Conservation (phyloP, 2,888 invertebrate species). For the Pecten maximus region DNA sequence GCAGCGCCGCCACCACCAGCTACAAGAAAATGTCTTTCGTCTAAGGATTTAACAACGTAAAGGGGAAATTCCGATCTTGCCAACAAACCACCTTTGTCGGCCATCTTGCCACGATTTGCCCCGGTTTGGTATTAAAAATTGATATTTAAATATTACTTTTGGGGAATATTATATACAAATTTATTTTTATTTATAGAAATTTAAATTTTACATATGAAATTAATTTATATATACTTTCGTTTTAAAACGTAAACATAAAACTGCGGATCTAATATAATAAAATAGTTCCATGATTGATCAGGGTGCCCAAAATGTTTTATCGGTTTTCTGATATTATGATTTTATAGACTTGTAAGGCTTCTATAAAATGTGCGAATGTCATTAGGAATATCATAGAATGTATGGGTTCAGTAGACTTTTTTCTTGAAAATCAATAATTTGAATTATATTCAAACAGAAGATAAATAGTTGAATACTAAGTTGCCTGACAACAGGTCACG, state of each 20-base stretch:
- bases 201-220: neutral
- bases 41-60: conserved; percentile 94
- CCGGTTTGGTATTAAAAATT: conserved; percentile 40
- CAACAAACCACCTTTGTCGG: conserved; percentile 69
- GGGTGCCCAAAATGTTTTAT: neutral
- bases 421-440: neutral
- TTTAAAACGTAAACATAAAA: neutral
- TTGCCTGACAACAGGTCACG: conserved; percentile 63
- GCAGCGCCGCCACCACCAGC: conserved; percentile 98
- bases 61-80: conserved; percentile 87
- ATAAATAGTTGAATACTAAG: conserved; percentile 30
- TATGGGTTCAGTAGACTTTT: neutral
- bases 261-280: neutral
- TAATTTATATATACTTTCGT: neutral
- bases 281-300: neutral
- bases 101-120: conserved; percentile 66
- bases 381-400: neutral
- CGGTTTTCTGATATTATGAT: neutral
- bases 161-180: neutral
- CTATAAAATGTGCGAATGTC: neutral
- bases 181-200: neutral
- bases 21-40: conserved; percentile 95
- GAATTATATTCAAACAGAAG: neutral
- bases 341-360: neutral
- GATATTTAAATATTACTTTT: neutral